These are phyloP conservation scores for Leptopilina clavipes DNA, from an alignment of 1,140 invertebrate genomes.

Conservation along the genomic window DNA sequence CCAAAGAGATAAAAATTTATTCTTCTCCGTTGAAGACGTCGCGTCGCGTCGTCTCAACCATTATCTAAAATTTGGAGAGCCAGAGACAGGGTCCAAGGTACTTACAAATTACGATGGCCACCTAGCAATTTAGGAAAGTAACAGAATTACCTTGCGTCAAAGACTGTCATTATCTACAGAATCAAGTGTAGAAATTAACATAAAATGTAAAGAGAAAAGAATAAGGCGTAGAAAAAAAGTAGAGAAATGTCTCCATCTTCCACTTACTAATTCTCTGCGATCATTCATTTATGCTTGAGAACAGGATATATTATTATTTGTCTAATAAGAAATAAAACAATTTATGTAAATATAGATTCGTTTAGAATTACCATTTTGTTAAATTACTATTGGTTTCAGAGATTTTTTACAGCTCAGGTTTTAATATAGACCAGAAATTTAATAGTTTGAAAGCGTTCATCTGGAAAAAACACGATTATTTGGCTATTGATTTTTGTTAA, in stretches of 20 bases:
- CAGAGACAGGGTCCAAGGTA: conserved; percentile 41
- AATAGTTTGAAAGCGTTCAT: not conserved
- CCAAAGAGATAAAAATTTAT: conserved; percentile 55
- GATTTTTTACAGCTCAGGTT: too few species aligned
- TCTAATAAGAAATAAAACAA: conserved; percentile 27
- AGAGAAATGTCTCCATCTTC: not conserved
- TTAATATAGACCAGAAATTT: not conserved
- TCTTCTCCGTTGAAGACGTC: conserved; percentile 43
- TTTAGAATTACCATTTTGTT: too few species aligned
- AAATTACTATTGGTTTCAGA: too few species aligned
- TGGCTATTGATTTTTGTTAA: conserved; percentile 40
- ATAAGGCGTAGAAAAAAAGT: not conserved
- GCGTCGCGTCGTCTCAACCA: conserved; percentile 25
- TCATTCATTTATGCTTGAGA: not conserved
- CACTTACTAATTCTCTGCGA: too few species aligned
- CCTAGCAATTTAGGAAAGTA: conserved; percentile 65
- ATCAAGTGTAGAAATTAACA: conserved; percentile 49
- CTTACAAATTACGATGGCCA: conserved; percentile 65
- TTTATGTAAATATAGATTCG: not conserved
- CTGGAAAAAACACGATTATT: conserved; percentile 21
- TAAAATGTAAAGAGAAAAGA: conserved; percentile 49
- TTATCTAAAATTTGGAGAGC: conserved; percentile 49
- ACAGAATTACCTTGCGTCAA: conserved; percentile 64
- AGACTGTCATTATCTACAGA: conserved; percentile 64
- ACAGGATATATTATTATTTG: not conserved